Conservation (phyloP, 2,888 invertebrate genomes). For the Tenthredo notha region DNA sequence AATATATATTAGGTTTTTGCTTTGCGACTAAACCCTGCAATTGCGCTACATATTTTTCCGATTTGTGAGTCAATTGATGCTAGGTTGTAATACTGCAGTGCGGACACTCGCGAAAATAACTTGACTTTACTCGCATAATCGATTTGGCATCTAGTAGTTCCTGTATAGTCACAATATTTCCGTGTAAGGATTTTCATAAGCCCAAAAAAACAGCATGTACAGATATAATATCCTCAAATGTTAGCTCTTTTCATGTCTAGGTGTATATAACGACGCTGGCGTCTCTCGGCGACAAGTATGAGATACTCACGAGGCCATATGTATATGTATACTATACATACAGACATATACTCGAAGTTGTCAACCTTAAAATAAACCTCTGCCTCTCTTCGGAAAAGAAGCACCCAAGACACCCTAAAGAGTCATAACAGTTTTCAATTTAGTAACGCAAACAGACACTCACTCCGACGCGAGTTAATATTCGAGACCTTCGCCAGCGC, state of each 20-base stretch:
- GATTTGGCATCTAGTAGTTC: not conserved
- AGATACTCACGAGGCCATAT: not conserved
- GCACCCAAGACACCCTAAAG: slow-evolving; percentile 64
- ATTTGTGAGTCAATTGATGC: not conserved
- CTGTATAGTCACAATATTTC: not conserved
- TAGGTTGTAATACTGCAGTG: not conserved
- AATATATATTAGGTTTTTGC: not conserved
- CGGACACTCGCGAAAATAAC: not conserved
- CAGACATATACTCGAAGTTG: slow-evolving; percentile 56
- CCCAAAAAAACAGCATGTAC: not conserved
- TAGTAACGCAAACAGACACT: slow-evolving; percentile 67
- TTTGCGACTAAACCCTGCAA: not conserved
- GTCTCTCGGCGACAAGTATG: not conserved
- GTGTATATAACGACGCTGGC: not conserved
- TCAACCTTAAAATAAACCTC: slow-evolving; percentile 69
- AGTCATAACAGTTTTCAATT: slow-evolving; percentile 72
- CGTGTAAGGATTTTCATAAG: not conserved
- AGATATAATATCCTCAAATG: not conserved
- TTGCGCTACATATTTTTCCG: not conserved
- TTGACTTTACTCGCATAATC: not conserved
- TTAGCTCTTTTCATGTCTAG: not conserved
- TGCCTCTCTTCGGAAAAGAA: not conserved
- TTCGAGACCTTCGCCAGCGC: slow-evolving; percentile 39
- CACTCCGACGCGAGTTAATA: slow-evolving; percentile 63
- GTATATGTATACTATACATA: not conserved